Evolutionary conservation across 2,113 vertebrate species (phyloP).

Genomic region (Leptobrachium ailaonicum): DNA sequence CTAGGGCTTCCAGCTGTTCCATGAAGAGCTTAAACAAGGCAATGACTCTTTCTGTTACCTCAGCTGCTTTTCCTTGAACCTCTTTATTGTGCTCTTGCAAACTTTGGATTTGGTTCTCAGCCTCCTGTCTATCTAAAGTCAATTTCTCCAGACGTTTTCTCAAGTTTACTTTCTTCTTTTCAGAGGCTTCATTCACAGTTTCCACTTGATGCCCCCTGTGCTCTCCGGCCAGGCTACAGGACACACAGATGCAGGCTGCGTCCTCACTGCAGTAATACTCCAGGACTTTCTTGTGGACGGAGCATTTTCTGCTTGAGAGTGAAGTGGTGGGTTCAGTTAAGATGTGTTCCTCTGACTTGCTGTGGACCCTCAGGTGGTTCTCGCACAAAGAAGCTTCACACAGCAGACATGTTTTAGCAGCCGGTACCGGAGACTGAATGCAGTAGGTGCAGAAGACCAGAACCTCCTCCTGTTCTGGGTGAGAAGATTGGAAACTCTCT

Average conservation of each 20-base stretch:
- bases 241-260: conserved; percentile 3
- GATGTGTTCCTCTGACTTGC: conserved; percentile 22
- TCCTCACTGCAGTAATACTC: conserved; percentile 32
- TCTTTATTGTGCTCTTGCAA: neutral
- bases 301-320: conserved; percentile 9
- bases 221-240: conserved; percentile 12
- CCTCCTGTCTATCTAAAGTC: neutral
- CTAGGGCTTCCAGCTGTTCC: conserved; percentile 9
- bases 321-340: conserved; percentile 12
- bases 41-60: neutral
- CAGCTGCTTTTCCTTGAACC: neutral
- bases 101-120: neutral
- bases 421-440: conserved; percentile 52
- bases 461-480: conserved; percentile 55
- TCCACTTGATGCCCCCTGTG: conserved; percentile 21
- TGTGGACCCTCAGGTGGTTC: conserved; percentile 7
- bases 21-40: neutral
- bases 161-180: conserved; percentile 11
- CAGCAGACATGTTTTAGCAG: conserved; percentile 18
- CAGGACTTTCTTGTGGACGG: conserved; percentile 13
- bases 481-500: conserved; percentile 61
- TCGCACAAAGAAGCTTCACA: conserved; percentile 32
- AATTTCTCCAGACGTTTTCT: neutral
- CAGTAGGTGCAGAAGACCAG: conserved; percentile 4
- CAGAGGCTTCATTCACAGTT: neutral